Evolutionary conservation across 1,140 invertebrate genomes (phyloP), one percentile per base, ranked within the genome.

Genomic region (Monochamus saltuarius): DNA sequence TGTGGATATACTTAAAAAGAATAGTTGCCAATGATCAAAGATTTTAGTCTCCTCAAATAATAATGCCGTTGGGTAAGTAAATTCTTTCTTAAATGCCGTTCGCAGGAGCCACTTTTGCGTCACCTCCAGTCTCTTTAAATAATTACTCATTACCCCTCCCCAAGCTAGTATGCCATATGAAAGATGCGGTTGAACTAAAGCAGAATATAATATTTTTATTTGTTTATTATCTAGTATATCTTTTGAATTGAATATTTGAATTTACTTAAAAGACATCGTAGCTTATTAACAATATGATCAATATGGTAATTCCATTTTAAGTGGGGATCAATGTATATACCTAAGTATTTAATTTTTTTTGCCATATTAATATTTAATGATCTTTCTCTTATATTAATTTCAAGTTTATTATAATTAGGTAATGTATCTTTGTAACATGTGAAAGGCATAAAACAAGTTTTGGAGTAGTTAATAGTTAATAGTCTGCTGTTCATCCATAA

Each of bases 281-380:
- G 7, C 9, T 46, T 17, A 0, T 46, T 46, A 10, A 10, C 22
- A 13, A 46, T 9, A 9, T 46, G 9, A 10, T 46, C 16, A 17
- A 22, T 11, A 22, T 22, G 43, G 9, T 46, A 10, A 46, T 46
- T 16, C 17, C 17, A 14, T 46, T 22, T 22, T 16, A 46, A 22
- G 16, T 46, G 16, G 6, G n/a, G 14, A 46, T 46, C 43, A 19
- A 46, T 14, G 9, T 2, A 11, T 16, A 46, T 7, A 17, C 43
- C 43, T 46, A 14, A 6, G 4, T 22, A 46, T 46, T 46, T 46
- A 14, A 46, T 46, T 11, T 46, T 13, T 7, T 46, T 42, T 42
- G 22, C 6, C 6, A 29, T 29, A 29, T 29, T 29, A 3, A 29
- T 29, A 29, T 29, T 29, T 29, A 29, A 2, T 29, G 6, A 3